A percentile compares a stretch with the other conserved stretches of the same genome.
Evolutionary conservation across 2,888 invertebrate genomes (phyloP).

Genomic region (Drosophila putrida): DNA sequence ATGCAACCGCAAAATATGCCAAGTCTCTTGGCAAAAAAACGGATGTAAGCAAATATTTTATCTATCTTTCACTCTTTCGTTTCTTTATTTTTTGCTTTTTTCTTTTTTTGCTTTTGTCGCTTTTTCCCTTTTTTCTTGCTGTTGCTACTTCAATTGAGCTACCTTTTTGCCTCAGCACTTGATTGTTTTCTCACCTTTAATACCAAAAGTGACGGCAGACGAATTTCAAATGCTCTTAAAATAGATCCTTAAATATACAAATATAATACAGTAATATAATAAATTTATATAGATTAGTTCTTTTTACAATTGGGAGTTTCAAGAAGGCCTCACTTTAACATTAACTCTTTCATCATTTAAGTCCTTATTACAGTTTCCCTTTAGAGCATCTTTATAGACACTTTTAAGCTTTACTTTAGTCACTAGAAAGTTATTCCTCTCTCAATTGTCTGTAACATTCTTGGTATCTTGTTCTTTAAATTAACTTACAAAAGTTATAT

Average conservation of each 20-base stretch:
- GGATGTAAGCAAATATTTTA: conserved; percentile 66
- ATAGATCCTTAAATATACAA: too few species aligned
- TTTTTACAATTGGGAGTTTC: not conserved
- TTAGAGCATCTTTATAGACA: too few species aligned
- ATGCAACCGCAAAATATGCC: conserved; percentile 63
- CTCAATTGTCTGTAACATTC: too few species aligned
- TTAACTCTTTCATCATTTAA: too few species aligned
- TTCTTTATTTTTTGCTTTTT: not conserved
- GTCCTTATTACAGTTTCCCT: too few species aligned
- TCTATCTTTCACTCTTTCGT: conserved; percentile 11
- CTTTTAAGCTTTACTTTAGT: not conserved
- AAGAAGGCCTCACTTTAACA: not conserved
- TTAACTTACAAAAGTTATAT: not conserved
- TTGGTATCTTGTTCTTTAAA: too few species aligned
- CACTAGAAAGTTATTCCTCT: not conserved
- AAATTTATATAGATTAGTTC: too few species aligned
- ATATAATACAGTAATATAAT: too few species aligned
- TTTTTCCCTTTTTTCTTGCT: conserved; percentile 6
- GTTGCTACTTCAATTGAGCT: conserved; percentile 33
- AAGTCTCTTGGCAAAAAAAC: conserved; percentile 46
- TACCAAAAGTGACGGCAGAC: not conserved
- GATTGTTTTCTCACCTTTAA: conserved; percentile 58
- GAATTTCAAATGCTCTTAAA: conserved; percentile 23
- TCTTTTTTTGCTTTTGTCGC: not conserved
- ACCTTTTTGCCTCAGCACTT: conserved; percentile 38